Evolutionary conservation across 2,888 invertebrate genomes (phyloP), one percentile per base, ranked within the genome.

Genomic region (Barypeithes pellucidus): DNA sequence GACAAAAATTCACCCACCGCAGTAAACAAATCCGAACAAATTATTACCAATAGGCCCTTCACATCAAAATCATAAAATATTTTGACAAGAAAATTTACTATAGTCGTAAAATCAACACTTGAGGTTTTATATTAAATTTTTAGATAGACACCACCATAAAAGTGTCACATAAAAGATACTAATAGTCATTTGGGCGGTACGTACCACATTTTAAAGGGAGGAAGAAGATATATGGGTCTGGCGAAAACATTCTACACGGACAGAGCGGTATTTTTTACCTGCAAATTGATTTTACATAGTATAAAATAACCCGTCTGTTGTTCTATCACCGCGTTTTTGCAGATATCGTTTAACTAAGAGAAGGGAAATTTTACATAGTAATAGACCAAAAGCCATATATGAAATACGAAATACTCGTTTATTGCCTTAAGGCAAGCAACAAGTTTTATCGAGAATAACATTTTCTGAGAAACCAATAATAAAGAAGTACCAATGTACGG

Each of bases 121-220:
- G 67, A 70, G 70, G 66, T 70, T 70, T 74, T 70, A 74, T 74
- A 74, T 74, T 72, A 67, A 74, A 73, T 68, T 73, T 73, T 74
- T 47, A 62, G 62, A 74, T 70, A 70, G 74, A 70, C 67, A 54
- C 62, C 18, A 50, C 72, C 71, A 72, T 75, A 75, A 75, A 75
- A 75, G 50, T 75, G 75, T 75, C 75, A 67, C 75, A 52, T 75
- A 75, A 75, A 75, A 67, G 67, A 71, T 67, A 75, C 71, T 67
- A 71, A 75, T 75, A 67, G 75, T 47, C 71, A 50, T 65, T 70
- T 62, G 74, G 74, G 74, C 69, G 74, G 67, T 50, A 62, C 67
- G 36, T 4, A 39, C 57, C 63, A 24, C 68, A 60, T 72, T 65
- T 65, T 47, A 73, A 62, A 73, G 70, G 67, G 69, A 69, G 66